Base-by-base conservation (phyloP, 2,888 invertebrate species). In the Tupiocoris notatus region DNA sequence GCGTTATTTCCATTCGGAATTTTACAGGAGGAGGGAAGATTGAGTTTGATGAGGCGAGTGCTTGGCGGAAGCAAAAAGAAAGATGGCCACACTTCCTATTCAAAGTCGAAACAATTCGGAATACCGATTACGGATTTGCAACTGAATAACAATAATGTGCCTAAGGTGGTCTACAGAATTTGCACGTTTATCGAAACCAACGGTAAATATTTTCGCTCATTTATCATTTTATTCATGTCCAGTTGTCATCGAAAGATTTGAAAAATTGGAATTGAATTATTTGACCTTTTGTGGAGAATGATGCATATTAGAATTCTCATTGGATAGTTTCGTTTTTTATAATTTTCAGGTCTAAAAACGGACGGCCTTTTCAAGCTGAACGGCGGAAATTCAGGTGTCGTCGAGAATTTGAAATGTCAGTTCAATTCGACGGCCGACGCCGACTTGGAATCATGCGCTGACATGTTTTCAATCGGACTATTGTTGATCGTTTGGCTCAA, bases 351-450 rank as follows among this genome's bases (percentile, higher is more conserved):
- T 62, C 79, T 86, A 25, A 83, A 84, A 61, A 82, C 83, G 66
- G 86, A 86, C 78, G 86, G 86, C 17, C 82, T 87, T 70, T 87
- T 87, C 81, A 83, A 86, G 20, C 82, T 86, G 24, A 85, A 84
- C 80, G 85, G 86, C 7, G 86, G 86, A n/a, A 86, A 85, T 80
- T 83, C 83, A 2, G 82, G 83, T 64, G 81, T 84, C 20, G 83
- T 86, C 20, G 86, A 86, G 78, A 84, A 84, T 68, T 81, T 86
- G 71, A 83, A 84, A 77, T 79, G 81, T 21, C 82, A 84, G 18
- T 86, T 86, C 81, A 86, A 87, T 80, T 82, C 82, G 64, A 82
- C 82, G 18, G 86, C 86, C 0, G 86, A 86, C 81, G 86, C 85
- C 9, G 84, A 86, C 79, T 81, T 87, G 70, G 83, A 83, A 75